These are phyloP conservation scores for Lasioglossum pauxillum DNA, from an alignment of 2,888 invertebrate species.

Conservation along the genomic window DNA sequence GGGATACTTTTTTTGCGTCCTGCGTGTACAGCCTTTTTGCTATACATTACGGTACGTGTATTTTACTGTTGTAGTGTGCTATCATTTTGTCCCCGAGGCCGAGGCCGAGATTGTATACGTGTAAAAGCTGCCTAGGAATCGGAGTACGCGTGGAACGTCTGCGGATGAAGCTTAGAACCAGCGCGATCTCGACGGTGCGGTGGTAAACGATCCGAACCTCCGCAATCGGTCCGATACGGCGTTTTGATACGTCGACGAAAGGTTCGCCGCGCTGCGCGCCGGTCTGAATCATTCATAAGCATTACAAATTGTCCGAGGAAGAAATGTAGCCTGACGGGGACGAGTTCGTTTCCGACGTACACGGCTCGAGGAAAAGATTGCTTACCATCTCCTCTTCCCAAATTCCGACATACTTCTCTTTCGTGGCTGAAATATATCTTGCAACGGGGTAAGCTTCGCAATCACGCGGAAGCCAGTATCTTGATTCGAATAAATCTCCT, in stretches of 20 bases:
- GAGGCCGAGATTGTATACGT: not conserved
- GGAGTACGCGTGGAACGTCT: not conserved
- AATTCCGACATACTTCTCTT: constrained; percentile 65
- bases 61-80: too few species aligned
- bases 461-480: constrained; percentile 72
- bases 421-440: constrained; percentile 73
- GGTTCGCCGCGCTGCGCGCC: not conserved
- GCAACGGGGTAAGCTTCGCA: constrained; percentile 61
- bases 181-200: not conserved
- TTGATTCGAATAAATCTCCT: constrained; percentile 79
- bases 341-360: constrained; percentile 53
- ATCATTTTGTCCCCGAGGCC: too few species aligned
- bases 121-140: not conserved
- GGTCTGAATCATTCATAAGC: constrained; percentile 39
- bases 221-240: constrained; percentile 10
- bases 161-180: not conserved
- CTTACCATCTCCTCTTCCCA: constrained; percentile 37
- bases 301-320: constrained; percentile 47
- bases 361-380: constrained; percentile 50
- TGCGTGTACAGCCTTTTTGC: too few species aligned
- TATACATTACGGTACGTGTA: too few species aligned
- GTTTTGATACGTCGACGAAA: constrained; percentile 27
- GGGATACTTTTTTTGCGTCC: too few species aligned
- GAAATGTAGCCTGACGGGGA: constrained; percentile 31
- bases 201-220: not conserved